A percentile compares a stretch with the other conserved stretches of the same genome.
Conservation (phyloP, 2,113 vertebrate species). For the Xiphophorus maculatus region DNA sequence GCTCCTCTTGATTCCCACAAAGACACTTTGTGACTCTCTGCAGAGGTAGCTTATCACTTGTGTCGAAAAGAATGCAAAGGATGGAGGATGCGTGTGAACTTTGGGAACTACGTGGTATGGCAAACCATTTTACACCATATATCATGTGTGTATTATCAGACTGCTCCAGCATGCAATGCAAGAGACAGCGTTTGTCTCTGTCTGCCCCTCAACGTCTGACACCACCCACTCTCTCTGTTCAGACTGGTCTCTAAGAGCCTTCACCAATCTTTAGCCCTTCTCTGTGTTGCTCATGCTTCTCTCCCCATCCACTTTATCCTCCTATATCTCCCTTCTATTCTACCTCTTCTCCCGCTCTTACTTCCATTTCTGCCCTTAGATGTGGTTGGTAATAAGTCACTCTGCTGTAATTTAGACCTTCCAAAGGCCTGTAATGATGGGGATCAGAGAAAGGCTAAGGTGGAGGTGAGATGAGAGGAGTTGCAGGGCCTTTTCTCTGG, state of each 20-base stretch:
- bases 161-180: slow-evolving; percentile 33
- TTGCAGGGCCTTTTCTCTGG: slow-evolving; percentile 39
- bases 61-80: slow-evolving; percentile 19
- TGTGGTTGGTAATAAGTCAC: slow-evolving; percentile 72
- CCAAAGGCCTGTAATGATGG: slow-evolving; percentile 67
- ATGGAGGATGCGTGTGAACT: slow-evolving; percentile 46
- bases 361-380: slow-evolving; percentile 39
- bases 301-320: slow-evolving; percentile 34
- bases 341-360: slow-evolving; percentile 26
- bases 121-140: slow-evolving; percentile 49
- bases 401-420: slow-evolving; percentile 70
- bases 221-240: slow-evolving; percentile 30
- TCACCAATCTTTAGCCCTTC: slow-evolving; percentile 22
- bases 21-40: slow-evolving; percentile 7
- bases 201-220: slow-evolving; percentile 29
- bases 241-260: slow-evolving; percentile 17
- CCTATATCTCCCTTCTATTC: slow-evolving; percentile 28
- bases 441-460: slow-evolving; percentile 56
- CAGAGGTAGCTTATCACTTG: slow-evolving; percentile 26
- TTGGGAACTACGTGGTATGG: slow-evolving; percentile 32
- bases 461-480: slow-evolving; percentile 44
- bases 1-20: slow-evolving; percentile 6
- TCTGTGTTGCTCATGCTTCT: slow-evolving; percentile 24
- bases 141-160: slow-evolving; percentile 63
- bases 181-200: slow-evolving; percentile 65